Percentiles rank a stretch among this genome's conserved stretches.
phyloP scores from a whole-genome alignment of 2,797 vertebrate genomes.

The Pogoniulus pusillus region DNA sequence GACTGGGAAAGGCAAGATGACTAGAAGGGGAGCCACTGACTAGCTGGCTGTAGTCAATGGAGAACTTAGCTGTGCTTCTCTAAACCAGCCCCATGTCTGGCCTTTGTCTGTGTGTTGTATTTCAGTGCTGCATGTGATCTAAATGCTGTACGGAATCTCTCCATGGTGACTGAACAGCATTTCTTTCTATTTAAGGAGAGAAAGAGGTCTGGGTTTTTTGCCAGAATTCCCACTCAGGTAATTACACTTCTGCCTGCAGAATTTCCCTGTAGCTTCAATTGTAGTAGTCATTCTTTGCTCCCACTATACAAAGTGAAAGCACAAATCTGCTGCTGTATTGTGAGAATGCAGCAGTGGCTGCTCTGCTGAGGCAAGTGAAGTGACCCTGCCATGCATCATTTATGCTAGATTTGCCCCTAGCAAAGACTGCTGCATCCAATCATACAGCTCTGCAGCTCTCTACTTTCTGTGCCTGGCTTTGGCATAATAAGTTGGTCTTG shows the following conservation, averaged over 20 bases:
- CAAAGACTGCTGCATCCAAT: not conserved
- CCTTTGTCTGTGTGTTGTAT: not conserved
- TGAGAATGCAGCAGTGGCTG: not conserved
- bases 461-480: slow-evolving; percentile 30
- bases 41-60: not conserved
- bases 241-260: slow-evolving; percentile 60
- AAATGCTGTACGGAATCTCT: slow-evolving; percentile 33
- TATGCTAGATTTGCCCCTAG: not conserved
- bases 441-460: not conserved
- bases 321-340: not conserved
- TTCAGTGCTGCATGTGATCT: not conserved
- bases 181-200: slow-evolving; percentile 55
- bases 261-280: slow-evolving; percentile 9
- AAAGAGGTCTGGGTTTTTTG: slow-evolving; percentile 55
- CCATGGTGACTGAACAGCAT: slow-evolving; percentile 63
- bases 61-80: not conserved
- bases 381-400: not conserved
- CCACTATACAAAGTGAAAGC: not conserved
- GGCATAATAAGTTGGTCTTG: slow-evolving; percentile 52
- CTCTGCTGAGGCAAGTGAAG: not conserved
- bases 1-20: not conserved
- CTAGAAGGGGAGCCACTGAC: not conserved
- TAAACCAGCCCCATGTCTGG: not conserved
- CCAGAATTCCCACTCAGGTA: slow-evolving; percentile 64
- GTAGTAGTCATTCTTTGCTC: not conserved